Conservation (phyloP, 1,140 invertebrate species). For the Drusus annulatus region DNA sequence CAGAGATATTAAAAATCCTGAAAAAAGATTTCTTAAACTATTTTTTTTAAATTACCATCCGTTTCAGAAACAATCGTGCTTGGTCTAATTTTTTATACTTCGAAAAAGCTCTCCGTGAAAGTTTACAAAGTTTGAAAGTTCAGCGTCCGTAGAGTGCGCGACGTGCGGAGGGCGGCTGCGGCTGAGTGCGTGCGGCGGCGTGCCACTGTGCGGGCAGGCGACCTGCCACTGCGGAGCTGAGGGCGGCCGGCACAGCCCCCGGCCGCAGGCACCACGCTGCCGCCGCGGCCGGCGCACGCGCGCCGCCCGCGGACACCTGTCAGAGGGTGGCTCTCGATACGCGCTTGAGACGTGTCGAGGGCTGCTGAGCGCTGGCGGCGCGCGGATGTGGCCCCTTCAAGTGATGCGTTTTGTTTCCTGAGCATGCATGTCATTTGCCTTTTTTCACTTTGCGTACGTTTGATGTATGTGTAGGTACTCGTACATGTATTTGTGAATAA, state of each 20-base stretch:
- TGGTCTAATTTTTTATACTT: not conserved
- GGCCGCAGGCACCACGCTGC: constrained; percentile 3
- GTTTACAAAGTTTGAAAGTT: constrained; percentile 51
- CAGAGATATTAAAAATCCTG: too few species aligned
- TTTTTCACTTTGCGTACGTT: too few species aligned
- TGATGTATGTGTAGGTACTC: too few species aligned
- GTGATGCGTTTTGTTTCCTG: not conserved
- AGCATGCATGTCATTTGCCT: too few species aligned
- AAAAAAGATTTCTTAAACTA: too few species aligned
- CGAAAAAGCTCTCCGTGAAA: constrained; percentile 8
- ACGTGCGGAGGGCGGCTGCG: constrained; percentile 16
- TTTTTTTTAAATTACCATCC: constrained; percentile 10
- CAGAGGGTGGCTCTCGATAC: constrained; percentile 12
- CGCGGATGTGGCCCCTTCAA: not conserved
- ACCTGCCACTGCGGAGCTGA: constrained; percentile 43
- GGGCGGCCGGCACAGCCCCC: not conserved
- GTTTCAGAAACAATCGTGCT: not conserved
- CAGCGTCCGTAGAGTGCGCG: constrained; percentile 24
- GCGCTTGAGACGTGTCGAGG: constrained; percentile 10
- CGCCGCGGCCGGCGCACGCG: constrained; percentile 14
- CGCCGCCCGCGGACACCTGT: constrained; percentile 29
- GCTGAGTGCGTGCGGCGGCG: constrained; percentile 35
- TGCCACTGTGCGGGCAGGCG: constrained; percentile 46
- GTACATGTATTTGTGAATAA: too few species aligned
- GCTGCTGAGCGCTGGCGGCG: not conserved